These are phyloP conservation scores for Melipona beecheii DNA, from an alignment of 2,888 invertebrate genomes.

Conservation along the genomic window DNA sequence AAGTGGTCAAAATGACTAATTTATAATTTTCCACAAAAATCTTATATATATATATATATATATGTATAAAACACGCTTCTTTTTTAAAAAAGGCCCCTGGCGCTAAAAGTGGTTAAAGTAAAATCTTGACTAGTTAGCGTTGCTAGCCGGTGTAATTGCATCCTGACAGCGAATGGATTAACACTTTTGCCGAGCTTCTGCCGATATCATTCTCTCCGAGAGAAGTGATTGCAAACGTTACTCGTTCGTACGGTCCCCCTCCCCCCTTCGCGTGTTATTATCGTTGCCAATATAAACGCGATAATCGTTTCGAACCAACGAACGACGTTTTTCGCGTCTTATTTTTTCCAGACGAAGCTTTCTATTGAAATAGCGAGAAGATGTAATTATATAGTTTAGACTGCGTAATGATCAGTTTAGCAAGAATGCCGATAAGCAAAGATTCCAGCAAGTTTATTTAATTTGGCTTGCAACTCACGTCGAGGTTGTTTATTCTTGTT, in stretches of 20 bases:
- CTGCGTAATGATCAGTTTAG: background rate
- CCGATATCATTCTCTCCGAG: slow-evolving; percentile 55
- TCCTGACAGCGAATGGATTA: slow-evolving; percentile 61
- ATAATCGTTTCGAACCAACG: too few relatives aligned
- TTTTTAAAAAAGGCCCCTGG: too few relatives aligned
- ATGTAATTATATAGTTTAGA: background rate
- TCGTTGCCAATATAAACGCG: background rate
- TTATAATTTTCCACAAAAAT: too few relatives aligned
- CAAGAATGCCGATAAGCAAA: background rate
- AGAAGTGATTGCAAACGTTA: slow-evolving; percentile 54
- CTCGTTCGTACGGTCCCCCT: slow-evolving; percentile 10
- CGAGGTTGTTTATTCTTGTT: background rate
- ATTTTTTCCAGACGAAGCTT: background rate
- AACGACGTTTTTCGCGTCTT: background rate
- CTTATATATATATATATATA: too few relatives aligned
- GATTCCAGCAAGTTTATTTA: background rate
- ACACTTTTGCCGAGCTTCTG: slow-evolving; percentile 47
- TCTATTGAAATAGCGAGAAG: background rate
- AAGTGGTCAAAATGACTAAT: too few relatives aligned
- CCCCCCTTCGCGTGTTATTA: slow-evolving; percentile 2
- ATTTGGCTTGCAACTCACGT: background rate
- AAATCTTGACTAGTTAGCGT: slow-evolving; percentile 45
- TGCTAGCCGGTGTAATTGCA: slow-evolving; percentile 65
- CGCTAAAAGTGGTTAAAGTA: slow-evolving; percentile 22
- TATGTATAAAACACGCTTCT: too few relatives aligned